Conservation (phyloP, 2,888 invertebrate species). For the Ceramica pisi region DNA sequence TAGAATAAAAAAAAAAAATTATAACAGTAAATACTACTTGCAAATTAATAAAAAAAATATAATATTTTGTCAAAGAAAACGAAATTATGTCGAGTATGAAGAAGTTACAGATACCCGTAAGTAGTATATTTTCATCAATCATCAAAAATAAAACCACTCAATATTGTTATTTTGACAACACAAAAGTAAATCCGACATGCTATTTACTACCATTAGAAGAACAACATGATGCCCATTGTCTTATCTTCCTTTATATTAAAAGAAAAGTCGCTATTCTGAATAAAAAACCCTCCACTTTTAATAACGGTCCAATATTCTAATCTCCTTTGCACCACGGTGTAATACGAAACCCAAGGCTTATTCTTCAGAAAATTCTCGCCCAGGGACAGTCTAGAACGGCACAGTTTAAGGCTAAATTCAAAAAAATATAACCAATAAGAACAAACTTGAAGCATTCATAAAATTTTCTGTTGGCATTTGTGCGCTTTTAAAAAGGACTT, state of each 20-base stretch:
- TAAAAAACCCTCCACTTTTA: slow-evolving; percentile 58
- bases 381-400: slow-evolving; percentile 70
- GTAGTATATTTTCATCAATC: not conserved
- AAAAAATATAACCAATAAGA: slow-evolving; percentile 69
- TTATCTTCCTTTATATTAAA: slow-evolving; percentile 49
- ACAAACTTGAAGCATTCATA: slow-evolving; percentile 62
- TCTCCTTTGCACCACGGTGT: slow-evolving; percentile 62
- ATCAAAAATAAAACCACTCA: not conserved
- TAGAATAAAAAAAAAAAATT: no score
- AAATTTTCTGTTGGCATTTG: slow-evolving; percentile 60
- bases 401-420: slow-evolving; percentile 70
- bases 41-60: not conserved
- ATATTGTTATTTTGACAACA: slow-evolving; percentile 13
- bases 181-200: slow-evolving; percentile 15
- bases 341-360: slow-evolving; percentile 59
- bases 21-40: no score
- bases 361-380: slow-evolving; percentile 72
- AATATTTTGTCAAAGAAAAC: no score
- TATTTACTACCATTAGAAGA: slow-evolving; percentile 28
- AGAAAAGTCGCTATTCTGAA: slow-evolving; percentile 53
- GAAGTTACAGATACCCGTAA: no score
- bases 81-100: no score
- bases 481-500: slow-evolving; percentile 63
- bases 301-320: slow-evolving; percentile 57
- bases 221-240: slow-evolving; percentile 37